phyloP scores from a whole-genome alignment of 2,797 vertebrate genomes.

The Lacerta agilis region DNA sequence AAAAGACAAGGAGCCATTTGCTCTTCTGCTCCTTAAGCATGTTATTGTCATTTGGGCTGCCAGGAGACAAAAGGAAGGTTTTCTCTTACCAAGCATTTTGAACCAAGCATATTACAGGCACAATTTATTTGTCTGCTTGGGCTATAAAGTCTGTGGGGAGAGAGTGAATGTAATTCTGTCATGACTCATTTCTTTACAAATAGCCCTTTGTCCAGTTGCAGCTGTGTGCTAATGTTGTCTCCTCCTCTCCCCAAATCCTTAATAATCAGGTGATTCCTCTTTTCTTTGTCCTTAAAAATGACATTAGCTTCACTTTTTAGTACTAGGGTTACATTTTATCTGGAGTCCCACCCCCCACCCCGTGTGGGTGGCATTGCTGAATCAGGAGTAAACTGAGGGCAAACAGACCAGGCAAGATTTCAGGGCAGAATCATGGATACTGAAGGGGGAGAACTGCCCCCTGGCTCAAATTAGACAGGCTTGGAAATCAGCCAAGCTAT shows the following conservation, averaged over 20 bases:
- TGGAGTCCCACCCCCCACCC: neutral
- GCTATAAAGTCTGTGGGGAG: constrained; percentile 9
- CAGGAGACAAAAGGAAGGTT: constrained; percentile 2
- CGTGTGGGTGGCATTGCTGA: neutral
- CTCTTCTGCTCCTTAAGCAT: neutral
- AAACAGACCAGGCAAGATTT: neutral
- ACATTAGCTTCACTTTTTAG: neutral
- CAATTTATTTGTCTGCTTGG: constrained; percentile 33
- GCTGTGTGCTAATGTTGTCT: neutral
- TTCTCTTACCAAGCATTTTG: constrained; percentile 19
- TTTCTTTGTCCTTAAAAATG: constrained; percentile 16
- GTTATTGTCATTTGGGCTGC: constrained; percentile 18
- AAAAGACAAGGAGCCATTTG: neutral
- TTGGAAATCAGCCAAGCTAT: neutral
- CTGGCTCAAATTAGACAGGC: neutral
- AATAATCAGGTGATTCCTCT: constrained; percentile 25
- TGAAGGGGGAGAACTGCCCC: neutral
- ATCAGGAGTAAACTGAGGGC: neutral
- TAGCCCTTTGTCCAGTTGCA: constrained; percentile 33
- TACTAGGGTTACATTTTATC: neutral
- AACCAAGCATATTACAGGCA: constrained; percentile 15
- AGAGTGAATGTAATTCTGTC: neutral
- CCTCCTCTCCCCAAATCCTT: neutral
- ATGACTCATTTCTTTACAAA: constrained; percentile 47
- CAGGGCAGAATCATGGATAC: neutral